These are phyloP conservation scores for Papilio elwesi DNA, from an alignment of 2,888 invertebrate genomes.

Conservation along the genomic window DNA sequence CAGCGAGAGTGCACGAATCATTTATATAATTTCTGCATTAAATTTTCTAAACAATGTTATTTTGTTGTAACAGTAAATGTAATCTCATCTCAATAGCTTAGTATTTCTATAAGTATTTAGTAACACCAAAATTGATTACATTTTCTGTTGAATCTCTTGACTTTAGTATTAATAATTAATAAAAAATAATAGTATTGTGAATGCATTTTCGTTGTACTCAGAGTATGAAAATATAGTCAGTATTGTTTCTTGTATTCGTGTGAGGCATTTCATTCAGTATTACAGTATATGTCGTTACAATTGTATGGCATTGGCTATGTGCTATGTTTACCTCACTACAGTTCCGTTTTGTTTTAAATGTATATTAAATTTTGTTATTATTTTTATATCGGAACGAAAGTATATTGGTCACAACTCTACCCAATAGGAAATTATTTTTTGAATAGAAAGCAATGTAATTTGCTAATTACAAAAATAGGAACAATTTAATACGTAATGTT, in stretches of 20 bases:
- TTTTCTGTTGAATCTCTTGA: background rate
- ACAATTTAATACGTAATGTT: too few species aligned
- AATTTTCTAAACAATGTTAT: background rate
- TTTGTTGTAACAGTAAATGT: background rate
- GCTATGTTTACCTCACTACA: background rate
- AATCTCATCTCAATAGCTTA: background rate
- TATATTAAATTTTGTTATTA: background rate
- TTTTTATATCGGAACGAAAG: background rate
- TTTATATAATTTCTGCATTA: background rate
- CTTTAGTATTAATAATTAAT: constrained; percentile 1
- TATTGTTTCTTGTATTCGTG: constrained; percentile 13
- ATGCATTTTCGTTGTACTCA: constrained; percentile 16
- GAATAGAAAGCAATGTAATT: background rate
- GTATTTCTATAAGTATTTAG: background rate
- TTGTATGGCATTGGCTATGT: constrained; percentile 9
- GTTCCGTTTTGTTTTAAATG: background rate
- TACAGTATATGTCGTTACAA: background rate
- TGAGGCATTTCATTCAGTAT: constrained; percentile 11
- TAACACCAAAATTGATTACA: too few species aligned
- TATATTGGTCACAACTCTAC: background rate
- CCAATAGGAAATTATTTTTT: background rate
- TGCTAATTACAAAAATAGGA: too few species aligned
- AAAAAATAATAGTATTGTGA: background rate
- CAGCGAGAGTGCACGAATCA: background rate
- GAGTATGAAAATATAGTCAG: constrained; percentile 16